Evolutionary conservation across 23 tunicate genomes (phyloP).

Genomic region (Diplosoma virens): DNA sequence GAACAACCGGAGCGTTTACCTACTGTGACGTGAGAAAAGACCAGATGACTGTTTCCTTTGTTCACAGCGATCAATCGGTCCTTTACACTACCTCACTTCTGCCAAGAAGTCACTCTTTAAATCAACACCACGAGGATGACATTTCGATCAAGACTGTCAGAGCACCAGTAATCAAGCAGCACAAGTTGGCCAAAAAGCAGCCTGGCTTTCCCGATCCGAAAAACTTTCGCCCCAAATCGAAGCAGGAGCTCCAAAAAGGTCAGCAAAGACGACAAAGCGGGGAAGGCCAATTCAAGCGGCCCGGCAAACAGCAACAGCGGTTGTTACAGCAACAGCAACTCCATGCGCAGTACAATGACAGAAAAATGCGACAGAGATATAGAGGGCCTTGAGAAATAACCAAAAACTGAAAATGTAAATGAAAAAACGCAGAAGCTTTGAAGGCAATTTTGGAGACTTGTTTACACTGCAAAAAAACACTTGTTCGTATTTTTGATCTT

Average conservation of each 20-base stretch:
- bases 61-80: constrained; percentile 46
- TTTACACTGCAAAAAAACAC: too few species aligned
- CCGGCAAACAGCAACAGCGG: neutral
- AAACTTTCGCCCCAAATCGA: constrained; percentile 13
- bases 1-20: constrained; percentile 68
- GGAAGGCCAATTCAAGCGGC: neutral
- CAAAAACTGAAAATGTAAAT: too few species aligned
- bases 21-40: constrained; percentile 90
- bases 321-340: constrained; percentile 2
- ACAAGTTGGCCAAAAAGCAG: neutral
- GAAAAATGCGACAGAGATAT: neutral
- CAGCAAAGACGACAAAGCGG: neutral
- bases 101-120: constrained; percentile 45
- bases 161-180: constrained; percentile 15
- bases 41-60: constrained; percentile 66
- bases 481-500: too few species aligned
- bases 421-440: too few species aligned
- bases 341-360: constrained; percentile 17
- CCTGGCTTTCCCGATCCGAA: neutral
- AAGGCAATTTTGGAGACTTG: too few species aligned
- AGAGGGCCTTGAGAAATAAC: constrained; percentile 14
- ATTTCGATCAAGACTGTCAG: neutral
- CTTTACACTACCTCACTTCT: constrained; percentile 23
- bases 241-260: neutral
- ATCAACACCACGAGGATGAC: constrained; percentile 10